phyloP scores from a whole-genome alignment of 1,140 invertebrate genomes.

The Lycorma delicatula region DNA sequence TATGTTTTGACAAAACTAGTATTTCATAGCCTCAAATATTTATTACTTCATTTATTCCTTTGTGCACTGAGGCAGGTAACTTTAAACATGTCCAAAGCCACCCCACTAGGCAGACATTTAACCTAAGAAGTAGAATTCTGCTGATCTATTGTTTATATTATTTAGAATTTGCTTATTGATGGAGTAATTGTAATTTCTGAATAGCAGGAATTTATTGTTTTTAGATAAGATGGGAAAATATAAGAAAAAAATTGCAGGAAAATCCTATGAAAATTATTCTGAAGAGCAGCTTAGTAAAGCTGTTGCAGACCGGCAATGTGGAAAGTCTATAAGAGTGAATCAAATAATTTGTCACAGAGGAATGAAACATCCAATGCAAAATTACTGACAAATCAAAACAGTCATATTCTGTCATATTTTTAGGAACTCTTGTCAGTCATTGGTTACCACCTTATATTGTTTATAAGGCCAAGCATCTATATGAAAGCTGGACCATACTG shows the following conservation, averaged over 20 bases:
- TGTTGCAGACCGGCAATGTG: slow-evolving; percentile 36
- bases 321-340: slow-evolving; percentile 31
- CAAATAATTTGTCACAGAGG: slow-evolving; percentile 30
- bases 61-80: too few species aligned
- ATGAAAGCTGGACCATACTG: slow-evolving; percentile 30
- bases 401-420: slow-evolving; percentile 33
- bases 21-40: too few species aligned
- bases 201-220: too few species aligned
- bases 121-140: too few species aligned
- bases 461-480: slow-evolving; percentile 29
- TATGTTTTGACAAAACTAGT: too few species aligned
- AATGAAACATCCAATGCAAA: slow-evolving; percentile 33
- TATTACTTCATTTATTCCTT: too few species aligned
- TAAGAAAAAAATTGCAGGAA: background rate
- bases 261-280: background rate
- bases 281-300: background rate
- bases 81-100: too few species aligned
- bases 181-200: too few species aligned
- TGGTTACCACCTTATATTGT: slow-evolving; percentile 31
- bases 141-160: too few species aligned
- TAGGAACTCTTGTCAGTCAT: slow-evolving; percentile 27
- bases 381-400: slow-evolving; percentile 31
- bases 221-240: background rate
- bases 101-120: too few species aligned
- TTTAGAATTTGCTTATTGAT: too few species aligned